Evolutionary conservation across 2,888 invertebrate species (phyloP).

Genomic region (Platypus cylindrus): DNA sequence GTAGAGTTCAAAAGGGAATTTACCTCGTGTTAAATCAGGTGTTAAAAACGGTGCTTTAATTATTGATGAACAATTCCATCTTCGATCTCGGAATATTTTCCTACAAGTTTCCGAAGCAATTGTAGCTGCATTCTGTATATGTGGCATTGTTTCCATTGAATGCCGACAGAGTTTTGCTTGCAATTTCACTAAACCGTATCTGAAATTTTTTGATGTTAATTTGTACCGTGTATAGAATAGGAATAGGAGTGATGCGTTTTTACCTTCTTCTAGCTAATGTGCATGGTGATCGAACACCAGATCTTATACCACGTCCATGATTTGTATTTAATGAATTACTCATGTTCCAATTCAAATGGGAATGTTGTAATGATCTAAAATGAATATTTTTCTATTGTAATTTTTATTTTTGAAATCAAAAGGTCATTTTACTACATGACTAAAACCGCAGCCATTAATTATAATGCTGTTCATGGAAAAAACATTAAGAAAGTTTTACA

Average conservation of each 20-base stretch:
- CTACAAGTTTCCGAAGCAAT: constrained; percentile 58
- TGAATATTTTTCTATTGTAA: background rate
- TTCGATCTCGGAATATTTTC: constrained; percentile 52
- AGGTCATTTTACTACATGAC: no score
- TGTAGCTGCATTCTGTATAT: constrained; percentile 60
- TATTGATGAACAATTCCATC: constrained; percentile 78
- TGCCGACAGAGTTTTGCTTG: constrained; percentile 53
- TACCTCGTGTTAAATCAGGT: constrained; percentile 69
- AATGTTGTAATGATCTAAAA: constrained; percentile 31
- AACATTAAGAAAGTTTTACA: constrained; percentile 8
- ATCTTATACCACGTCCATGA: constrained; percentile 28
- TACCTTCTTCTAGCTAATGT: constrained; percentile 26
- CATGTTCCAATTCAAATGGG: constrained; percentile 31
- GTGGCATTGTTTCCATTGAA: constrained; percentile 59
- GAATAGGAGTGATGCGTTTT: no score
- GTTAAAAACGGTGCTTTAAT: constrained; percentile 56
- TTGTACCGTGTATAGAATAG: background rate
- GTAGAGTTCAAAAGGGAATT: background rate
- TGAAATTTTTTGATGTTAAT: constrained; percentile 4
- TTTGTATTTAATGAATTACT: constrained; percentile 24
- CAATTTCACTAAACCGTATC: constrained; percentile 42
- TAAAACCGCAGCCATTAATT: constrained; percentile 3
- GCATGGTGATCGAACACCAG: constrained; percentile 30
- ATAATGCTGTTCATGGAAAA: constrained; percentile 4
- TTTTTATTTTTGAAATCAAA: no score